Evolutionary conservation across 1,140 invertebrate species (phyloP).

Genomic region (Neodiprion virginianus): DNA sequence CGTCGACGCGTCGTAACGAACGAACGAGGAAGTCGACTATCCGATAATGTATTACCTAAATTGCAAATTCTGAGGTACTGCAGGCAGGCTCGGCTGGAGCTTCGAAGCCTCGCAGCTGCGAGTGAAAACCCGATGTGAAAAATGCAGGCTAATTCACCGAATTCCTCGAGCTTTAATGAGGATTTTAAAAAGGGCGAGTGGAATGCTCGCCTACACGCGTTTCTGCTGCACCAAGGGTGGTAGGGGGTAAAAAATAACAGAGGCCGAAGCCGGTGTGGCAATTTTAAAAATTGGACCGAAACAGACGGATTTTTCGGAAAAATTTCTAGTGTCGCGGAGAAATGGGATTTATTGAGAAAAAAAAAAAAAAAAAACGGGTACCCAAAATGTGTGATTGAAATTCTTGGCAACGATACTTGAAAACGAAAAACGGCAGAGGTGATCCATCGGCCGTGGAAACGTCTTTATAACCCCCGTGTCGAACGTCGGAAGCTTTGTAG

Average conservation of each 20-base stretch:
- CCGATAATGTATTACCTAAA: slow-evolving; percentile 18
- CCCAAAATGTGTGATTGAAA: background rate
- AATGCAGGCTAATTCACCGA: slow-evolving; percentile 7
- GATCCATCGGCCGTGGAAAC: background rate
- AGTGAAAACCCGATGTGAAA: slow-evolving; percentile 5
- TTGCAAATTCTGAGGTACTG: background rate
- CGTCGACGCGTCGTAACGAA: slow-evolving; percentile 9
- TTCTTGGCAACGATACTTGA: background rate
- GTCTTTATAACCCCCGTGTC: background rate
- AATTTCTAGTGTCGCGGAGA: background rate
- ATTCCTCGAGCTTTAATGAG: background rate
- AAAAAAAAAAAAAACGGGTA: background rate
- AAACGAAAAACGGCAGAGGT: background rate
- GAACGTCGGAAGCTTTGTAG: background rate
- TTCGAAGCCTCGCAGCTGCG: background rate
- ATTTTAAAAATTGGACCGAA: no score
- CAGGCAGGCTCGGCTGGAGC: background rate
- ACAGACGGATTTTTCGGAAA: background rate
- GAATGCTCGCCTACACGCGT: background rate
- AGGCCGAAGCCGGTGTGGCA: no score
- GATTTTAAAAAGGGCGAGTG: background rate
- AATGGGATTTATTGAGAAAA: background rate
- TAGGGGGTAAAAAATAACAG: background rate
- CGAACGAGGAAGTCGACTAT: background rate
- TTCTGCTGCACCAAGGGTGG: background rate